Percentiles rank a stretch among this genome's conserved stretches.
These are phyloP conservation scores for Candoia aspera DNA, from an alignment of 2,113 vertebrate genomes.

Conservation along the genomic window DNA sequence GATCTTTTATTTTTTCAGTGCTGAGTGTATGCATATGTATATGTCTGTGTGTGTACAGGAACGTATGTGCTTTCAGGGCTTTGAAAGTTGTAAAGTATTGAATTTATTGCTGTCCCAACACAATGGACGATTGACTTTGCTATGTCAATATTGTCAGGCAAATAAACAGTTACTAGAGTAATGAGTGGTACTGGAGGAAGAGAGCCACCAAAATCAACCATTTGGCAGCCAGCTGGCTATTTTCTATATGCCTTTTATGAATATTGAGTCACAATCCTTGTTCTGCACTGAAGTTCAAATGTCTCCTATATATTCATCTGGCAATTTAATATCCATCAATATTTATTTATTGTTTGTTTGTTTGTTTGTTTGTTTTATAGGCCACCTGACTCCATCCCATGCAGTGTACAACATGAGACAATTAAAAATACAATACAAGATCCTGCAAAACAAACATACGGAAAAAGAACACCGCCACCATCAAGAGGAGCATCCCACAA, in stretches of 20 bases:
- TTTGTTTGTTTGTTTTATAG: too few relatives aligned
- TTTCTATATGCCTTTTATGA: constrained; percentile 39
- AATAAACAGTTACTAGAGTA: neutral
- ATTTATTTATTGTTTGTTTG: neutral
- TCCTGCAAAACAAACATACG: too few relatives aligned
- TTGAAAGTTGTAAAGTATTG: neutral
- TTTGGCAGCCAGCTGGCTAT: constrained; percentile 38
- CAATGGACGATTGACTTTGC: constrained; percentile 31
- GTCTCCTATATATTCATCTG: neutral
- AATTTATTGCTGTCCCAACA: constrained; percentile 22
- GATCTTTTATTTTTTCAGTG: neutral
- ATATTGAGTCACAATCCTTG: neutral
- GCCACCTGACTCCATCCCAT: too few relatives aligned
- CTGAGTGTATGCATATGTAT: too few relatives aligned
- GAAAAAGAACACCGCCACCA: too few relatives aligned
- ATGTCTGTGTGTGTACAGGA: too few relatives aligned
- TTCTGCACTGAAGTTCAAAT: neutral
- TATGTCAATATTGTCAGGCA: neutral
- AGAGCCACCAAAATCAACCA: constrained; percentile 10
- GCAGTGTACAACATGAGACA: too few relatives aligned
- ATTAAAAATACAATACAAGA: too few relatives aligned
- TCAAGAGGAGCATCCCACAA: too few relatives aligned
- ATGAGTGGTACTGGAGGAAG: neutral
- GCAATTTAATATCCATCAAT: constrained; percentile 15
- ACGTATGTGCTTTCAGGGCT: neutral